These are phyloP conservation scores for Colistium nudipinnis DNA, from an alignment of 2,113 vertebrate genomes.

Conservation along the genomic window DNA sequence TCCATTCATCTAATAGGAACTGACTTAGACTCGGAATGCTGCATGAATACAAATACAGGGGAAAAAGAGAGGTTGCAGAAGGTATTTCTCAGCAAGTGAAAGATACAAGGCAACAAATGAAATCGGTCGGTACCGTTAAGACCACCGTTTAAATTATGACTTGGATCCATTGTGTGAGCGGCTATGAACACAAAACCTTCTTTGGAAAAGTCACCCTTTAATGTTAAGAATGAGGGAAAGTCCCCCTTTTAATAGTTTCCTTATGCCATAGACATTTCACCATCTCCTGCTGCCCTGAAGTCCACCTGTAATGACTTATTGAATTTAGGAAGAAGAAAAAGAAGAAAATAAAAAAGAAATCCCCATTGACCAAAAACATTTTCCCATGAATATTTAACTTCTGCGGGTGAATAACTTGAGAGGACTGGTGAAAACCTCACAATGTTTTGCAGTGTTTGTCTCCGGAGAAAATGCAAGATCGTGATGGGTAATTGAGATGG, in stretches of 20 bases:
- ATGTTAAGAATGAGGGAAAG: neutral
- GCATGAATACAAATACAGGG: slow-evolving; percentile 38
- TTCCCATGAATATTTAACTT: slow-evolving; percentile 20
- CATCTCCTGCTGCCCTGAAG: neutral
- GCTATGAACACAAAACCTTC: neutral
- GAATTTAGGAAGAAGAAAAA: neutral
- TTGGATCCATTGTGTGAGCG: neutral
- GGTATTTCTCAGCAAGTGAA: neutral
- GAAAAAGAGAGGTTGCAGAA: neutral
- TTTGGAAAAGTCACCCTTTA: neutral
- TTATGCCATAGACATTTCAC: neutral
- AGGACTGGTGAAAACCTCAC: slow-evolving; percentile 33
- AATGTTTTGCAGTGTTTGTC: slow-evolving; percentile 32
- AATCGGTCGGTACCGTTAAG: neutral
- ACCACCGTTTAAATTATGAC: neutral
- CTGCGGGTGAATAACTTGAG: slow-evolving; percentile 19
- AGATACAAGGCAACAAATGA: neutral
- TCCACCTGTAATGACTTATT: neutral
- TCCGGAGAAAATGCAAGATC: slow-evolving; percentile 6
- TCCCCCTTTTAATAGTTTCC: neutral
- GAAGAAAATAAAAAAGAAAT: neutral
- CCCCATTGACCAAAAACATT: too few species aligned
- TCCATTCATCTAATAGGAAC: slow-evolving; percentile 32
- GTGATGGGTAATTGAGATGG: slow-evolving; percentile 15
- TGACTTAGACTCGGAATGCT: slow-evolving; percentile 27